Conservation (phyloP, 2,113 vertebrate species). For the Garra rufa region DNA sequence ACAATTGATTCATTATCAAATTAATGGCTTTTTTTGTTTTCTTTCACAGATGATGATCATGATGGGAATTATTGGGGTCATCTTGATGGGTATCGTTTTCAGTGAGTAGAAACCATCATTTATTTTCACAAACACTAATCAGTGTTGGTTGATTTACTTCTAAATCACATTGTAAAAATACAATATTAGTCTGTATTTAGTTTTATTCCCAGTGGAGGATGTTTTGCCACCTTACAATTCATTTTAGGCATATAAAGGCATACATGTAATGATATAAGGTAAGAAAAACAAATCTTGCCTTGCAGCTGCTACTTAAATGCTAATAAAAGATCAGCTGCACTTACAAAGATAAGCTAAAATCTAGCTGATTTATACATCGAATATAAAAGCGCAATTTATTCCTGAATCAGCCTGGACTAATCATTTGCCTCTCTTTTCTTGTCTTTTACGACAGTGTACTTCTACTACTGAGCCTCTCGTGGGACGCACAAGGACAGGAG, state of each 20-base stretch:
- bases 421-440: background rate
- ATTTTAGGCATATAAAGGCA: background rate
- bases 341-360: background rate
- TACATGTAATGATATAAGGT: background rate
- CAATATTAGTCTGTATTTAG: background rate
- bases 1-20: background rate
- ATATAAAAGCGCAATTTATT: background rate
- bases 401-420: background rate
- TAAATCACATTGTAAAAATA: background rate
- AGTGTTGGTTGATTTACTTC: background rate
- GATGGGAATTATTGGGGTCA: constrained; percentile 81
- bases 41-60: constrained; percentile 91
- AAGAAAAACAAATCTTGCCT: background rate
- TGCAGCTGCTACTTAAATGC: background rate
- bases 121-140: background rate
- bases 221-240: background rate
- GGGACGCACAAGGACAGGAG: constrained; percentile 46
- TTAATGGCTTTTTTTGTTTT: background rate
- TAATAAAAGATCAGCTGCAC: background rate
- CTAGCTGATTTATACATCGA: background rate
- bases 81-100: constrained; percentile 85
- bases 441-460: constrained; percentile 72
- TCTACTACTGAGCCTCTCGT: constrained; percentile 75
- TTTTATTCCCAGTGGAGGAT: background rate
- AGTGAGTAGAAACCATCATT: constrained; percentile 77